Percentiles rank a stretch among this genome's conserved stretches.
Evolutionary conservation across 2,888 invertebrate genomes (phyloP).

Genomic region (Dicycla oo): DNA sequence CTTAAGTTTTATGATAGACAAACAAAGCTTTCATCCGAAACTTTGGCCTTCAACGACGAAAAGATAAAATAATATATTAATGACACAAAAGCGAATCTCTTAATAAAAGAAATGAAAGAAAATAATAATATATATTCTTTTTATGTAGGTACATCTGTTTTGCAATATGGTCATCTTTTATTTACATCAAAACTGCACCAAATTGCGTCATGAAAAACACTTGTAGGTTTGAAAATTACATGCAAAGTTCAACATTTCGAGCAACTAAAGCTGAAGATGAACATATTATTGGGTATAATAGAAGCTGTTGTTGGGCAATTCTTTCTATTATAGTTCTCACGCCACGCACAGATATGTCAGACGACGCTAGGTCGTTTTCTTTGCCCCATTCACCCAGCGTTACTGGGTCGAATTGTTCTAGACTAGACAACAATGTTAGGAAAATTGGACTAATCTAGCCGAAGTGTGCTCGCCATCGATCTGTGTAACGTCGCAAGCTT

Average conservation of each 20-base stretch:
- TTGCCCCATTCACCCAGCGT: slow-evolving; percentile 70
- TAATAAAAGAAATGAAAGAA: slow-evolving; percentile 20
- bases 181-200: slow-evolving; percentile 5
- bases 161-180: slow-evolving; percentile 32
- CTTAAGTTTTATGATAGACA: background rate
- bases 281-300: slow-evolving; percentile 48
- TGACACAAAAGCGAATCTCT: slow-evolving; percentile 23
- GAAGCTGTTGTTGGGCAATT: slow-evolving; percentile 66
- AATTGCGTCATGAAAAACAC: slow-evolving; percentile 10
- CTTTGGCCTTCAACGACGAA: slow-evolving; percentile 10
- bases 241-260: too few relatives aligned
- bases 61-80: slow-evolving; percentile 25
- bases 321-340: slow-evolving; percentile 74
- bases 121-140: slow-evolving; percentile 21
- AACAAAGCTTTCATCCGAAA: slow-evolving; percentile 10
- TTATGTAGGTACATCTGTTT: slow-evolving; percentile 16
- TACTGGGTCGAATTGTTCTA: slow-evolving; percentile 61
- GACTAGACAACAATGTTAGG: slow-evolving; percentile 68
- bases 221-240: background rate
- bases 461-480: slow-evolving; percentile 67
- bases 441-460: slow-evolving; percentile 71
- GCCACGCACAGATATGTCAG: slow-evolving; percentile 53
- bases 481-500: slow-evolving; percentile 62
- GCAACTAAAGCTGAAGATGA: slow-evolving; percentile 23
- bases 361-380: slow-evolving; percentile 68